Percentiles rank a stretch among this genome's conserved stretches.
phyloP scores from a whole-genome alignment of 2,797 vertebrate species.

The Cercopithecus petaurista region DNA sequence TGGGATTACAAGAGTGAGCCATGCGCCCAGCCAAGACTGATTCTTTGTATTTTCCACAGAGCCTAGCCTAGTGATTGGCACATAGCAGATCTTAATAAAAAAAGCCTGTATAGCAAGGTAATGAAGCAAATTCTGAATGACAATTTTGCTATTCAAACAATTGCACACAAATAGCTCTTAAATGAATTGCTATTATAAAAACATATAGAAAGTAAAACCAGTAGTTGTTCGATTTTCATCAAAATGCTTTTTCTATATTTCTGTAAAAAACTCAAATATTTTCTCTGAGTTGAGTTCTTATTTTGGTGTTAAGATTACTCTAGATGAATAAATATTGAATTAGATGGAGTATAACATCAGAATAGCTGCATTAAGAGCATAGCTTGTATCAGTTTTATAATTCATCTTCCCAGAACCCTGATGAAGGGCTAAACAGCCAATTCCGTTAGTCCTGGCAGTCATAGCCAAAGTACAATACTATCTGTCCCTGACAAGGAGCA shows the following conservation, averaged over 20 bases:
- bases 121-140: conserved; percentile 20
- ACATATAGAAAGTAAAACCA: not conserved
- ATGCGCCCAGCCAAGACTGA: not conserved
- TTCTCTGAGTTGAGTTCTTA: not conserved
- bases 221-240: not conserved
- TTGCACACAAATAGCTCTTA: not conserved
- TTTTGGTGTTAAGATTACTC: not conserved
- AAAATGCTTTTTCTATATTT: not conserved
- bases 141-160: not conserved
- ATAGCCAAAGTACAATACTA: not conserved
- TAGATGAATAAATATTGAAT: conserved; percentile 11
- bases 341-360: not conserved
- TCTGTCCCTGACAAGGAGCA: conserved; percentile 39
- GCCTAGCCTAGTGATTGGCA: not conserved
- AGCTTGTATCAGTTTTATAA: not conserved
- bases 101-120: not conserved
- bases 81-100: not conserved
- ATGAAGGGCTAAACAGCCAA: not conserved
- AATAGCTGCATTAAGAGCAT: not conserved
- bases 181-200: not conserved
- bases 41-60: not conserved
- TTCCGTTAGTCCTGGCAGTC: not conserved
- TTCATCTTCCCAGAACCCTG: not conserved
- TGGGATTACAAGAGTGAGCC: too few relatives aligned
- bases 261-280: not conserved